Conservation (phyloP, 2,888 invertebrate species). For the Leptarthrus brevirostris region DNA sequence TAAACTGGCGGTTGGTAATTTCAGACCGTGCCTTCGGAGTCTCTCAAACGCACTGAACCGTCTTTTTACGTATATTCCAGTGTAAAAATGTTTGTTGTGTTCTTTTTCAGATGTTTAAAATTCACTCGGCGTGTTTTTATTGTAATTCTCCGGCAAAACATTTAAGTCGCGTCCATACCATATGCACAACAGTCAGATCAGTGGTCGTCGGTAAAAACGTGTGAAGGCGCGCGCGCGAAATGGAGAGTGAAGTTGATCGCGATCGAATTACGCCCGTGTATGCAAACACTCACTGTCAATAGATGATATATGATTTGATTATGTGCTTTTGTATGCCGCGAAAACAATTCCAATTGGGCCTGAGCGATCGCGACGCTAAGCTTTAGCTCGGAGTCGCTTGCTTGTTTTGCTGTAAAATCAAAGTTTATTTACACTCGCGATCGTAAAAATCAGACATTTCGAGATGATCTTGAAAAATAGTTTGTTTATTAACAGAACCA, state of each 20-base stretch:
- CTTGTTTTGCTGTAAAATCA: background rate
- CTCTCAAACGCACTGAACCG: constrained; percentile 41
- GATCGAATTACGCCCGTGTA: constrained; percentile 1
- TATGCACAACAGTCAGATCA: constrained; percentile 1
- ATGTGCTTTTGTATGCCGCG: background rate
- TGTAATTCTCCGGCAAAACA: constrained; percentile 24
- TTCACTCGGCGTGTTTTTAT: background rate
- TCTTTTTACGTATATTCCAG: constrained; percentile 38
- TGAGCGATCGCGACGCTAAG: background rate
- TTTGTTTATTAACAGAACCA: background rate
- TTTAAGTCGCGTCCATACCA: constrained; percentile 13
- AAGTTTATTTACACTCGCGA: background rate
- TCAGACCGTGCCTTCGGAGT: constrained; percentile 37
- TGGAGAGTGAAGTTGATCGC: constrained; percentile 38
- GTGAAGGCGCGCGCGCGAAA: constrained; percentile 20
- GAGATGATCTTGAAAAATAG: background rate
- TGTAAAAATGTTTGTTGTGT: constrained; percentile 40
- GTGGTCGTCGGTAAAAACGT: constrained; percentile 3
- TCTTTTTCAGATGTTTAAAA: background rate
- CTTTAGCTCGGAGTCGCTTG: no score
- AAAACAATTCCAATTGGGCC: background rate
- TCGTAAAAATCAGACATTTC: background rate
- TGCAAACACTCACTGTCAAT: constrained; percentile 20
- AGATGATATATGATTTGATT: constrained; percentile 4
- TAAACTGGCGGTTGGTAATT: constrained; percentile 31